Evolutionary conservation across 2,888 invertebrate genomes (phyloP), one percentile per base, ranked within the genome.

Genomic region (Drosophila tripunctata): DNA sequence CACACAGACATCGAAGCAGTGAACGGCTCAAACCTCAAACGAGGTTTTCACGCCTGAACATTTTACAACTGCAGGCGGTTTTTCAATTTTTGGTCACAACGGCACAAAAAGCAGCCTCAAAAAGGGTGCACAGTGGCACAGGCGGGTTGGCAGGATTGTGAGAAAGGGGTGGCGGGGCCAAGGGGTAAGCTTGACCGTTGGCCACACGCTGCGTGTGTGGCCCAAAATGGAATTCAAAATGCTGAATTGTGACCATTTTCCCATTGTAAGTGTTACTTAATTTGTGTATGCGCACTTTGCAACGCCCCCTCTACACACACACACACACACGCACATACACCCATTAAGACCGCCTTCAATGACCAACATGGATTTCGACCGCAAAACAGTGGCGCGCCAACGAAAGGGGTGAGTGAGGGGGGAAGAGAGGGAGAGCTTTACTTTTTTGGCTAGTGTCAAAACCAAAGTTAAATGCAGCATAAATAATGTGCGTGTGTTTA

Each of bases 41-140:
- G 81, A 73, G 87, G 88, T 78, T 86, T 84, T 84, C 80, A 83
- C 88, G 84, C 86, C 88, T 83, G 77, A 85, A 78, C 88, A 87
- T 80, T 86, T 86, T 78, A 82, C 88, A 85, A 87, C 86, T 88
- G 86, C 83, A 86, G 88, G 88, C 88, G 83, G 75, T 86, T 84
- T 81, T 87, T 79, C 80, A 83, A 87, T 84, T 84, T 84, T 85
- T 86, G 83, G 77, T 75, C 73, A 85, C 65, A 66, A 52, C 57
- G 43, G 51, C 52, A 63, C 55, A 63, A 84, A 87, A 87, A 79
- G n/a, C n/a, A 67, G 73, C 45, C 33, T 40, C 36, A 35, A 24
- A n/a, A 10, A 33, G 8, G 3, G 14, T 2, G 7, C 1, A 2
- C 1, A 2, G 17, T 17, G 5, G 15, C 1, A 2, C 12, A 12